These are phyloP conservation scores for Leptinotarsa haldemani DNA, from an alignment of 2,888 invertebrate genomes.

Conservation along the genomic window DNA sequence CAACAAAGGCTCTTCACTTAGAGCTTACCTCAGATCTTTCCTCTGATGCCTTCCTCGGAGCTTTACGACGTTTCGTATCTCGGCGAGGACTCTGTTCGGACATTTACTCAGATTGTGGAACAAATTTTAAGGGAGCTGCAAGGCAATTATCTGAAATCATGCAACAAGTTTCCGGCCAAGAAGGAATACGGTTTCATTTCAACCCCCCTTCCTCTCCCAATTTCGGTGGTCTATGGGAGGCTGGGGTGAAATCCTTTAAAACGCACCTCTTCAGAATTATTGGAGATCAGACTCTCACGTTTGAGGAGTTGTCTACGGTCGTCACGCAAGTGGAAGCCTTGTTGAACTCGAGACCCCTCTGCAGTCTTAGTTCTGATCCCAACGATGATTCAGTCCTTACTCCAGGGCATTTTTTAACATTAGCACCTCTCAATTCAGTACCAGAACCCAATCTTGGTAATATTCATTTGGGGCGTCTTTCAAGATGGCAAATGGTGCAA, in stretches of 20 bases:
- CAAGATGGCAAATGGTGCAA: slow-evolving; percentile 32
- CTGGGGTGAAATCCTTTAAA: slow-evolving; percentile 27
- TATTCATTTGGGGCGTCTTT: slow-evolving; percentile 21
- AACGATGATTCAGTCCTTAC: slow-evolving; percentile 32
- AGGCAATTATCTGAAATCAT: neutral
- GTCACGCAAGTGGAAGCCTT: slow-evolving; percentile 27
- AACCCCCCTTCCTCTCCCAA: slow-evolving; percentile 24
- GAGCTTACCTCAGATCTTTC: slow-evolving; percentile 18
- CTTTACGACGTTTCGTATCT: slow-evolving; percentile 3
- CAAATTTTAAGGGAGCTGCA: slow-evolving; percentile 15
- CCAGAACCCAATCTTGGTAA: slow-evolving; percentile 16
- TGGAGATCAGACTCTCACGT: slow-evolving; percentile 20
- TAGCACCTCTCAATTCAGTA: neutral
- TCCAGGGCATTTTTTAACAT: slow-evolving; percentile 26
- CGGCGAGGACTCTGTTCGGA: neutral
- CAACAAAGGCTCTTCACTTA: slow-evolving; percentile 15
- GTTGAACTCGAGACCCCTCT: slow-evolving; percentile 12
- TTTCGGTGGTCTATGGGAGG: slow-evolving; percentile 29
- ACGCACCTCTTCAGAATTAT: slow-evolving; percentile 14
- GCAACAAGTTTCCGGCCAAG: neutral
- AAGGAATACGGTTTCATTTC: slow-evolving; percentile 21
- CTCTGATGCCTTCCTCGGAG: slow-evolving; percentile 4
- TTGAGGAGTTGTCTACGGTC: slow-evolving; percentile 24
- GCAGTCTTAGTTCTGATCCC: slow-evolving; percentile 30
- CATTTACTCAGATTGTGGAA: neutral